phyloP scores from a whole-genome alignment of 1,140 invertebrate species.

The Trypoxylus dichotomus region DNA sequence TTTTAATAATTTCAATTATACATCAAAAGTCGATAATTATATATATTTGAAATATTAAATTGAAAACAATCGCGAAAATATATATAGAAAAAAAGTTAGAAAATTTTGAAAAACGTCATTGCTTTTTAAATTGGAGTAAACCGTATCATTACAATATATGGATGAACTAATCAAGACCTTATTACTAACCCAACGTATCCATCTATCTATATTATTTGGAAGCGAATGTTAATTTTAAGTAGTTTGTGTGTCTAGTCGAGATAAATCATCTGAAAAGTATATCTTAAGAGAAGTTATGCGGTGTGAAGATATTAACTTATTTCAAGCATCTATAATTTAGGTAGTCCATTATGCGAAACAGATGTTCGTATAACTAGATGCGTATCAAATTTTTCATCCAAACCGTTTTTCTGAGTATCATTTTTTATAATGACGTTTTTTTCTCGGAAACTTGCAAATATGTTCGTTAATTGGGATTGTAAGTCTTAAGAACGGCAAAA shows the following conservation, averaged over 20 bases:
- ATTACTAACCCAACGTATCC: no score
- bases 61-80: no score
- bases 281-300: not conserved
- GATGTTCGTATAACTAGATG: not conserved
- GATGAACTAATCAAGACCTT: no score
- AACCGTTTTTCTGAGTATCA: not conserved
- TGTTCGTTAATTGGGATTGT: constrained; percentile 3
- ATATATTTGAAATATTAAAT: no score
- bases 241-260: not conserved
- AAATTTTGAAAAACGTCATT: no score
- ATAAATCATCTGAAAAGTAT: not conserved
- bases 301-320: not conserved
- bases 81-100: no score
- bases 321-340: not conserved
- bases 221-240: not conserved
- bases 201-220: not conserved
- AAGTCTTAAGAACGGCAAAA: not conserved
- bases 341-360: not conserved
- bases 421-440: not conserved
- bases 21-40: no score
- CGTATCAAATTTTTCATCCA: not conserved
- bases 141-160: no score
- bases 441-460: not conserved
- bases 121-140: no score
- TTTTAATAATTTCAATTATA: no score